Evolutionary conservation across 1,140 invertebrate genomes (phyloP).

Genomic region (Drosophila jambulina): DNA sequence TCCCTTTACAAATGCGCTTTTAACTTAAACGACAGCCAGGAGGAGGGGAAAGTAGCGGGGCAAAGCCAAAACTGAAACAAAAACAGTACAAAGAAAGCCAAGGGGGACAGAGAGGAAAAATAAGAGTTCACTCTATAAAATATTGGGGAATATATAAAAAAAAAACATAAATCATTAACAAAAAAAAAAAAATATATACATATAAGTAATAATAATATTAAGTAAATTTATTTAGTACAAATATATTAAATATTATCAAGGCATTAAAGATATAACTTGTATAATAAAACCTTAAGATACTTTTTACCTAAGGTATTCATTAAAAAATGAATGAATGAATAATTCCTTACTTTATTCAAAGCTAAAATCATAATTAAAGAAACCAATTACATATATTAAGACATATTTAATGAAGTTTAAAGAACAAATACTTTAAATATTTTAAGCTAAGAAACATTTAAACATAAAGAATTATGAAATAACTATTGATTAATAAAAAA

Average conservation of each 20-base stretch:
- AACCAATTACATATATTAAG: not conserved
- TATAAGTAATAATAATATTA: no score
- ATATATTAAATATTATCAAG: not conserved
- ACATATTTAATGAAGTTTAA: not conserved
- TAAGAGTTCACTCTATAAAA: not conserved
- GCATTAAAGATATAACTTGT: not conserved
- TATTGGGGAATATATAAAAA: not conserved
- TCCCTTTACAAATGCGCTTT: slow-evolving; percentile 77
- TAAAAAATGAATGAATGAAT: not conserved
- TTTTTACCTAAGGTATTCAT: not conserved
- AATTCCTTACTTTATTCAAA: not conserved
- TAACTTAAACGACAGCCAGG: slow-evolving; percentile 76
- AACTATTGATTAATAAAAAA: no score
- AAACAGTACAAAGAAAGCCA: slow-evolving; percentile 1
- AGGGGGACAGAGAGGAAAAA: slow-evolving; percentile 2
- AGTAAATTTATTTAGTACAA: not conserved
- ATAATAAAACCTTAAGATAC: no score
- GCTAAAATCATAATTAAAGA: not conserved
- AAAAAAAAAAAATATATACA: no score
- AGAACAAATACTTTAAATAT: not conserved
- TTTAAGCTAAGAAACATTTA: not conserved
- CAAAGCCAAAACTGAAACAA: slow-evolving; percentile 24
- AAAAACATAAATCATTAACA: no score
- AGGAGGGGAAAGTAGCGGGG: not conserved
- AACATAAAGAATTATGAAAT: no score